These are phyloP conservation scores for Halcyon badia DNA, from an alignment of 2,797 vertebrate species.

Conservation along the genomic window DNA sequence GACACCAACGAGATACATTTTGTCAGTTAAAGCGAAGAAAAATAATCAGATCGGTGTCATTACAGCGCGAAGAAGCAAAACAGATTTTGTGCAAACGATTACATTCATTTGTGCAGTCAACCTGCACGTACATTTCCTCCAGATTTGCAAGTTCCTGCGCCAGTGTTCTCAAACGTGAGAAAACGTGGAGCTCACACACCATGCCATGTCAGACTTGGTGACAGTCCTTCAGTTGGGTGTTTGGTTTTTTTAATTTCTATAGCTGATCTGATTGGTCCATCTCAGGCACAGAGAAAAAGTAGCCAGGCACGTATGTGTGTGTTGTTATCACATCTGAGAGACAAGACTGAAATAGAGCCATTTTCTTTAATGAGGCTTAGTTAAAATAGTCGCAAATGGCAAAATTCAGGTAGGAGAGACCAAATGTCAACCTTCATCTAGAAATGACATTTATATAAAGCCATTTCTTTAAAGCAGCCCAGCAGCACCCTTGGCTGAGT, in stretches of 20 bases:
- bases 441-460: not conserved
- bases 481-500: not conserved
- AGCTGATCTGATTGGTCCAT: too few relatives aligned
- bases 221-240: not conserved
- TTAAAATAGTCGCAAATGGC: not conserved
- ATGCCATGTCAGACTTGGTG: not conserved
- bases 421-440: not conserved
- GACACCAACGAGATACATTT: slow-evolving; percentile 21
- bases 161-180: not conserved
- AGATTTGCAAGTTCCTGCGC: not conserved
- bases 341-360: not conserved
- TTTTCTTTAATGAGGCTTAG: not conserved
- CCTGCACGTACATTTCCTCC: not conserved
- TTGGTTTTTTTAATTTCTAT: not conserved
- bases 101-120: slow-evolving; percentile 38
- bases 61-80: not conserved
- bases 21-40: slow-evolving; percentile 39
- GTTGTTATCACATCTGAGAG: not conserved
- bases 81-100: slow-evolving; percentile 35
- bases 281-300: not conserved
- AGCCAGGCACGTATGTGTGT: rapidly evolving
- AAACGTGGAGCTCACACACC: not conserved
- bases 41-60: not conserved
- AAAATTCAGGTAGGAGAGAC: not conserved
- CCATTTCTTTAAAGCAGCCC: not conserved